phyloP scores from a whole-genome alignment of 2,113 vertebrate species.

The Eurypyga helias region DNA sequence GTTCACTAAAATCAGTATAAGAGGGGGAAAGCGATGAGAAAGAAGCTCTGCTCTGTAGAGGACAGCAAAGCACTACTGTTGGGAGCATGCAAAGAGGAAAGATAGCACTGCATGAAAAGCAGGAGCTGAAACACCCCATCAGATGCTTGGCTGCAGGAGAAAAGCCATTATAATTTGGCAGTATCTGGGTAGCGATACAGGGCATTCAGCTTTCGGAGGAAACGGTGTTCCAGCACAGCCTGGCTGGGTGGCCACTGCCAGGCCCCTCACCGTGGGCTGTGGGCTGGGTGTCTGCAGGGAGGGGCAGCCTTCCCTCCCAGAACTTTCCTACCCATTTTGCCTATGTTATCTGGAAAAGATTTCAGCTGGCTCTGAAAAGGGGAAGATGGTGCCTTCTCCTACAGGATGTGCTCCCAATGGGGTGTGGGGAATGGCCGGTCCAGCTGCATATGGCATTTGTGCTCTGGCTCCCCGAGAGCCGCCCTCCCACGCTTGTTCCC shows the following conservation, averaged over 20 bases:
- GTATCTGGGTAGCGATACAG: accelerated
- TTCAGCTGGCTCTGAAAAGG: neutral
- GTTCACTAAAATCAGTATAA: neutral
- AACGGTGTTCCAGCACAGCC: neutral
- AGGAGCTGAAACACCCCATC: neutral
- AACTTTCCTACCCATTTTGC: neutral
- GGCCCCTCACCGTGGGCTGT: neutral
- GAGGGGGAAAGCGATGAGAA: neutral
- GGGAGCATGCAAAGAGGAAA: neutral
- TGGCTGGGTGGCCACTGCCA: neutral
- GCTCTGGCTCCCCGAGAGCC: accelerated
- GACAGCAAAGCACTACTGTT: conserved; percentile 14
- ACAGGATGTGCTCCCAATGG: neutral
- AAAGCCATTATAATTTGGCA: neutral
- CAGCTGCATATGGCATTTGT: neutral
- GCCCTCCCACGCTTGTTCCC: accelerated
- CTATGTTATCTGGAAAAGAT: neutral
- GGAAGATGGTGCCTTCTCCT: neutral
- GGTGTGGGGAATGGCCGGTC: neutral
- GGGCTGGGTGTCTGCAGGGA: neutral
- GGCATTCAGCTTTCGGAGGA: neutral
- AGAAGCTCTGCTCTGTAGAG: conserved; percentile 10
- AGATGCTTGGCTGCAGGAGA: neutral
- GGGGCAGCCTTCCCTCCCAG: neutral
- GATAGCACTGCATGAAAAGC: neutral